phyloP scores from a whole-genome alignment of 2,888 invertebrate species.

The Drosophila putrida region DNA sequence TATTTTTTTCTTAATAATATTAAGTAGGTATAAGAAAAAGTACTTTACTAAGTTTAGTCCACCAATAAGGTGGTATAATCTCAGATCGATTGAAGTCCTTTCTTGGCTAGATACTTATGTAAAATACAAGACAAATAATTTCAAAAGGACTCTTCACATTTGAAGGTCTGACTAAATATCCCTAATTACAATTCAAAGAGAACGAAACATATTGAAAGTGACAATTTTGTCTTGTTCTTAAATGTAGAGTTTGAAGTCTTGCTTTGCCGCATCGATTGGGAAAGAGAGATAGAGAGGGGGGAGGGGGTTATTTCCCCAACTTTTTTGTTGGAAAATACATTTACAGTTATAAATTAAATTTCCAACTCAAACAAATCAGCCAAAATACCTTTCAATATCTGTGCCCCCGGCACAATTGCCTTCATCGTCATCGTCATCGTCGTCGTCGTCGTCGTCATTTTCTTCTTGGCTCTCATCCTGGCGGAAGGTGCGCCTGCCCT shows the following conservation, averaged over 20 bases:
- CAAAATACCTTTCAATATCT: conserved; percentile 80
- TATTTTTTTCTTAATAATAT: no score
- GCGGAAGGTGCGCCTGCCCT: conserved; percentile 43
- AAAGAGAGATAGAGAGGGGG: no score
- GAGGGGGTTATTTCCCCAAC: no score
- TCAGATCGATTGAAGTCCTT: no score
- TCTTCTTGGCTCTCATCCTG: conserved; percentile 15
- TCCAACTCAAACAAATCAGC: conserved; percentile 80
- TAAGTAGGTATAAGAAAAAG: no score
- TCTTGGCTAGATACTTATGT: background rate
- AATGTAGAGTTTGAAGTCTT: conserved; percentile 10
- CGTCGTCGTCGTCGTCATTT: conserved; percentile 6
- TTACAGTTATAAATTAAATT: conserved; percentile 79
- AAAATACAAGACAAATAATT: background rate
- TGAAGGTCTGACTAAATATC: conserved; percentile 4
- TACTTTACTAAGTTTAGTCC: no score
- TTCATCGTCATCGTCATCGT: conserved; percentile 11
- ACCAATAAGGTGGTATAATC: background rate
- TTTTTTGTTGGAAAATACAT: conserved; percentile 51
- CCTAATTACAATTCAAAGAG: conserved; percentile 23
- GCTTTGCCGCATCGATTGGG: background rate
- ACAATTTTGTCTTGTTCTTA: conserved; percentile 18
- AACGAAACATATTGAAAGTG: conserved; percentile 14
- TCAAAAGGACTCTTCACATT: background rate
- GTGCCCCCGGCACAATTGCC: conserved; percentile 58